A percentile compares a stretch with the other conserved stretches of the same genome.
These are phyloP conservation scores for Araneus ventricosus DNA, from an alignment of 1,140 invertebrate genomes.

Conservation along the genomic window DNA sequence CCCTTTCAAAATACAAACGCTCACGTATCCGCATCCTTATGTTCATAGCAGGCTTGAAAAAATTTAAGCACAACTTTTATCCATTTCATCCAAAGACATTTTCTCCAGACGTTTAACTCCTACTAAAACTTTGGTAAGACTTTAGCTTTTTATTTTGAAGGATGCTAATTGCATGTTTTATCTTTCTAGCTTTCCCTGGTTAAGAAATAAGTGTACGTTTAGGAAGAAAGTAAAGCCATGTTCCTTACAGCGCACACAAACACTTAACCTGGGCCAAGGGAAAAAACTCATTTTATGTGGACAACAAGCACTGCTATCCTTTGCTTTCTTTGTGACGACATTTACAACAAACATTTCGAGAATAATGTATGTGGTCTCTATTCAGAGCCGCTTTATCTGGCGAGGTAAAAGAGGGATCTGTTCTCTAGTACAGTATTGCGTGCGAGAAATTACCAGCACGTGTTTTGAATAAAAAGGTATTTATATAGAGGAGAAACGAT, in stretches of 20 bases:
- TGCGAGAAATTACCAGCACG: neutral
- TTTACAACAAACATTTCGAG: constrained; percentile 3
- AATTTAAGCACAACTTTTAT: no score
- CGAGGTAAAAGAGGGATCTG: constrained; percentile 1
- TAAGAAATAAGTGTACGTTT: no score
- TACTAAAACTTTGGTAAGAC: no score
- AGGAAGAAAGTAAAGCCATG: neutral
- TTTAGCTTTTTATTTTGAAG: no score
- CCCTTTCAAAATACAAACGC: no score
- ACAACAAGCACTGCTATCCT: neutral
- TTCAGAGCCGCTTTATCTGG: constrained; percentile 19
- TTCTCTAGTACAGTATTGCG: constrained; percentile 22
- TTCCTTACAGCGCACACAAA: neutral
- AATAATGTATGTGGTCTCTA: constrained; percentile 1
- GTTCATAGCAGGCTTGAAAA: no score
- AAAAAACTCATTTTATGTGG: neutral
- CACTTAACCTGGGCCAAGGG: neutral
- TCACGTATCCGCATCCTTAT: no score
- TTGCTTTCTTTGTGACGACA: constrained; percentile 13
- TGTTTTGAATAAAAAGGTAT: neutral
- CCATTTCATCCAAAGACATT: no score
- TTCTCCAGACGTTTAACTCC: no score
- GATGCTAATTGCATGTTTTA: no score
- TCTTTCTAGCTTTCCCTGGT: no score
- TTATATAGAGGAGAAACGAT: neutral